These are phyloP conservation scores for Gavialis gangeticus DNA, from an alignment of 2,113 vertebrate genomes.

Conservation along the genomic window DNA sequence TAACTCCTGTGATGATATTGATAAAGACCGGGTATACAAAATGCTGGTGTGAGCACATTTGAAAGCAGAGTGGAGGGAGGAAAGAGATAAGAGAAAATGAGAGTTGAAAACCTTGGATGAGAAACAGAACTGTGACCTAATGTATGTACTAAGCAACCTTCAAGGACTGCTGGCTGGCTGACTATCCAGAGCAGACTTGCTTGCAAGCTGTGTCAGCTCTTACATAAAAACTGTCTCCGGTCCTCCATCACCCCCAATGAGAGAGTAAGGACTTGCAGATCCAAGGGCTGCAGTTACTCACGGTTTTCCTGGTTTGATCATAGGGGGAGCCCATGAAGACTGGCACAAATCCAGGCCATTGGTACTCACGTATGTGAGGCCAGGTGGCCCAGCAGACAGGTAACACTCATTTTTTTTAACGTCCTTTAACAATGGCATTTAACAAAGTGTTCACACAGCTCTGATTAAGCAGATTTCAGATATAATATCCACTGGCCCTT, in stretches of 20 bases:
- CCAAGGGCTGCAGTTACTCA: neutral
- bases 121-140: neutral
- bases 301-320: slow-evolving; percentile 25
- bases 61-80: neutral
- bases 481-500: neutral
- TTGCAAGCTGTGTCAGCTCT: slow-evolving; percentile 24
- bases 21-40: neutral
- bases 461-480: accelerated
- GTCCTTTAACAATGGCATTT: neutral
- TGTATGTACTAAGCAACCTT: neutral
- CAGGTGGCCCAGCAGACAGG: slow-evolving; percentile 96
- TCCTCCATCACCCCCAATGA: neutral
- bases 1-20: slow-evolving; percentile 7
- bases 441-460: neutral
- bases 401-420: slow-evolving; percentile 44
- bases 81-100: neutral
- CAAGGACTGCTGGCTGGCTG: neutral
- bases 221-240: neutral
- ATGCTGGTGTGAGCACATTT: neutral
- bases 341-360: slow-evolving; percentile 93
- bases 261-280: neutral
- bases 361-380: slow-evolving; percentile 91
- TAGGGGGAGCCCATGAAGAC: slow-evolving; percentile 96
- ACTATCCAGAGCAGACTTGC: neutral
- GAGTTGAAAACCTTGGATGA: neutral